Percentiles rank a stretch among this genome's conserved stretches.
These are phyloP conservation scores for Hyalella azteca DNA, from an alignment of 2,888 invertebrate genomes.

Conservation along the genomic window DNA sequence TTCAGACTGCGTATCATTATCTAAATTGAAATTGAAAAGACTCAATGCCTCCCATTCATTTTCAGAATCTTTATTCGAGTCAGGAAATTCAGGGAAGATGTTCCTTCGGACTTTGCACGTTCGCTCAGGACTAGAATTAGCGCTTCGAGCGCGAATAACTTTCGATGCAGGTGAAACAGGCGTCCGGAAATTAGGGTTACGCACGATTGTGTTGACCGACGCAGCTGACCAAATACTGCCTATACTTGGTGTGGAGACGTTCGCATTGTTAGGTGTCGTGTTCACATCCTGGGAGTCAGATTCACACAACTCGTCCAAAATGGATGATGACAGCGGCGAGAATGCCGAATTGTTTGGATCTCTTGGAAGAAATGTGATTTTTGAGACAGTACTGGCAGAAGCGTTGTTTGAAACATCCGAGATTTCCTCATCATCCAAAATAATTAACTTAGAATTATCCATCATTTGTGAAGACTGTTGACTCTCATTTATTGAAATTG, in stretches of 20 bases:
- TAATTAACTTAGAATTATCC: too few species aligned
- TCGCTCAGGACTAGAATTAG: background rate
- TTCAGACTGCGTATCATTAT: background rate
- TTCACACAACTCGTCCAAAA: background rate
- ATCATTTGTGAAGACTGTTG: too few species aligned
- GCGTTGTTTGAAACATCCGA: too few species aligned
- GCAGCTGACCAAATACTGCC: constrained; percentile 23
- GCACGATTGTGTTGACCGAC: constrained; percentile 21
- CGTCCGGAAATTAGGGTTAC: background rate
- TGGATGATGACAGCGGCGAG: background rate
- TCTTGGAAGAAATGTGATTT: background rate
- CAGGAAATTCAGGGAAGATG: background rate
- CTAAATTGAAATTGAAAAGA: background rate
- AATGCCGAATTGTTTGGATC: constrained; percentile 12
- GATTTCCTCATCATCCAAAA: too few species aligned
- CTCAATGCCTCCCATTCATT: background rate
- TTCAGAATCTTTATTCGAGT: background rate
- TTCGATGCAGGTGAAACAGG: background rate
- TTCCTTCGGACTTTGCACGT: constrained; percentile 12
- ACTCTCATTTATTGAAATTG: too few species aligned
- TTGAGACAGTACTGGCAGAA: too few species aligned
- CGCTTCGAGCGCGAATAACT: background rate
- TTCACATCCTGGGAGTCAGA: background rate
- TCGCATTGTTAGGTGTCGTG: background rate
- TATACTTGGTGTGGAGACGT: constrained; percentile 21